phyloP scores from a whole-genome alignment of 2,888 invertebrate genomes.

The Mesoligia furuncula region DNA sequence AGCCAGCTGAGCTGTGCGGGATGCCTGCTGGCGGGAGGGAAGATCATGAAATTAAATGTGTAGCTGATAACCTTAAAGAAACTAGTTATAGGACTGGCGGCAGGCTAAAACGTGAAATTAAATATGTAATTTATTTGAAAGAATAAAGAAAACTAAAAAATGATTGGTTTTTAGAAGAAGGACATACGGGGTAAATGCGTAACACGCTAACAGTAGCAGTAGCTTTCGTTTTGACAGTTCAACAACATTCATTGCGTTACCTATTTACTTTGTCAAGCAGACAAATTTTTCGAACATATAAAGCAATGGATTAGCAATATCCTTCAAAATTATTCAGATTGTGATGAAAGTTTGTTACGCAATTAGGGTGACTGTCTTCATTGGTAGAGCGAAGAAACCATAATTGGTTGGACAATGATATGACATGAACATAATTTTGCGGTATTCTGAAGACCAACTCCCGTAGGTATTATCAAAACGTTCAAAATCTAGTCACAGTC shows the following conservation, averaged over 20 bases:
- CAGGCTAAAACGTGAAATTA: neutral
- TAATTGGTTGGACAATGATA: neutral
- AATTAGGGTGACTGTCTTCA: neutral
- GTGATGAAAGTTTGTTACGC: too few species aligned
- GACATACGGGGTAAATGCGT: too few species aligned
- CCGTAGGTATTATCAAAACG: too few species aligned
- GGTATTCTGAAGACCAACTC: neutral
- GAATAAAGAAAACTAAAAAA: neutral
- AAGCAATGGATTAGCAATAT: too few species aligned
- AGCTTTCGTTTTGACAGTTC: too few species aligned
- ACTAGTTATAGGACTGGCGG: neutral
- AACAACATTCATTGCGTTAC: too few species aligned
- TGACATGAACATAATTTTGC: neutral
- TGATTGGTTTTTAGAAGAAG: neutral
- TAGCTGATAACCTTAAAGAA: neutral
- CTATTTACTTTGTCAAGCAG: too few species aligned
- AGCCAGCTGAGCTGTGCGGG: conserved; percentile 86
- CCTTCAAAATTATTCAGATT: too few species aligned
- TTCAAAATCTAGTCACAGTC: too few species aligned
- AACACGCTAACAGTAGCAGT: too few species aligned
- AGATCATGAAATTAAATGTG: conserved; percentile 11
- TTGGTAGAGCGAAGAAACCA: neutral
- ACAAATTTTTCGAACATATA: too few species aligned
- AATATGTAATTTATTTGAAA: neutral
- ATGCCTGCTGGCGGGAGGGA: conserved; percentile 76